Conservation (phyloP, 2,113 vertebrate species). For the Proteles cristata region DNA sequence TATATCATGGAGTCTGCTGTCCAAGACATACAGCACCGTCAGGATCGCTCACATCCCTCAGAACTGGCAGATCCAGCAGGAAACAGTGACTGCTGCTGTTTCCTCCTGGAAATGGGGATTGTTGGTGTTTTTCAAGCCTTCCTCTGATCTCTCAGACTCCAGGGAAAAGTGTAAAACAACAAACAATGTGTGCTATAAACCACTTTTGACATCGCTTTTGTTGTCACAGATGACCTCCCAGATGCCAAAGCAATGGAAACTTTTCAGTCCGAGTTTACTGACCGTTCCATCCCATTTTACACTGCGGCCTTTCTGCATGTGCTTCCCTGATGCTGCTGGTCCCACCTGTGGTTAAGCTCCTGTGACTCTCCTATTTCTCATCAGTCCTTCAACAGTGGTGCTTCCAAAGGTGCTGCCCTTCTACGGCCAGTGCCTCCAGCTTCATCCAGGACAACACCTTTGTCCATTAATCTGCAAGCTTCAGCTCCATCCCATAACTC, state of each 20-base stretch:
- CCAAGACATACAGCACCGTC: background rate
- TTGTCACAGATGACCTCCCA: background rate
- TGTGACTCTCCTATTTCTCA: background rate
- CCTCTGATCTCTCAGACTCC: background rate
- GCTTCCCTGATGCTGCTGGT: background rate
- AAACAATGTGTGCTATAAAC: background rate
- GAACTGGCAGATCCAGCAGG: constrained; percentile 22
- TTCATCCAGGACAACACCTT: background rate
- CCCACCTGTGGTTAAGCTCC: background rate
- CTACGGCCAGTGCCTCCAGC: background rate
- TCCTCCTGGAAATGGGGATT: constrained; percentile 51
- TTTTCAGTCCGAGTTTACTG: background rate
- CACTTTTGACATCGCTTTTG: background rate
- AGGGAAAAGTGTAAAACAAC: background rate
- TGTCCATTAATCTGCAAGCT: background rate
- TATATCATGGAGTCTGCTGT: background rate
- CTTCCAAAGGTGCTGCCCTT: background rate
- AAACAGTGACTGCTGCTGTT: constrained; percentile 26
- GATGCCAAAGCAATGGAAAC: background rate
- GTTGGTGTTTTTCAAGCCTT: background rate
- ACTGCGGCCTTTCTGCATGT: background rate
- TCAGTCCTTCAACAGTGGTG: background rate
- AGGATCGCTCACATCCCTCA: background rate
- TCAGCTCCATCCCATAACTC: background rate
- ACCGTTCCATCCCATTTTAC: background rate